These are phyloP conservation scores for Myotis vivesi DNA, from an alignment of 2,797 vertebrate species.

Conservation along the genomic window DNA sequence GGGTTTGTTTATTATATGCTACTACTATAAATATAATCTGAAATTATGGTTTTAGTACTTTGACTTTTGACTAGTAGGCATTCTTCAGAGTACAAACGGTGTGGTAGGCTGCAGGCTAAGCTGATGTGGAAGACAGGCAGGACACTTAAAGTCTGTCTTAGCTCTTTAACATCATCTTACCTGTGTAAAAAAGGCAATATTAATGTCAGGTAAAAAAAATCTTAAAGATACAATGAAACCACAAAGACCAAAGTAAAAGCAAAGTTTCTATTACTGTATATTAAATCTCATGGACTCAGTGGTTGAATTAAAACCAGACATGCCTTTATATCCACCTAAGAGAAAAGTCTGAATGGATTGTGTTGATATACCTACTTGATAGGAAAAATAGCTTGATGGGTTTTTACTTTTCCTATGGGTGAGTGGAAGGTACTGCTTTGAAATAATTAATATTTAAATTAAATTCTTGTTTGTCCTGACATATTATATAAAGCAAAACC, in stretches of 20 bases:
- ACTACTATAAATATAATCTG: slow-evolving; percentile 62
- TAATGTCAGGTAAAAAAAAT: slow-evolving; percentile 83
- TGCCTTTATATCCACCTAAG: slow-evolving; percentile 80
- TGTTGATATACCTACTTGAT: slow-evolving; percentile 73
- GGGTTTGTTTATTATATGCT: slow-evolving; percentile 50
- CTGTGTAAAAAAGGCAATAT: slow-evolving; percentile 78
- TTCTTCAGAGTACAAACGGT: slow-evolving; percentile 76
- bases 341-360: slow-evolving; percentile 81
- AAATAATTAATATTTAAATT: slow-evolving; percentile 79
- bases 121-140: slow-evolving; percentile 79
- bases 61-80: slow-evolving; percentile 75
- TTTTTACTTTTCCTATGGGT: slow-evolving; percentile 76
- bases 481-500: slow-evolving; percentile 66
- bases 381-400: slow-evolving; percentile 78
- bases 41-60: slow-evolving; percentile 71
- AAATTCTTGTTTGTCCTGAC: slow-evolving; percentile 63
- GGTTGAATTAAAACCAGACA: slow-evolving; percentile 86
- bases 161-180: slow-evolving; percentile 80
- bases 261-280: slow-evolving; percentile 72
- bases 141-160: slow-evolving; percentile 79
- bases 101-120: slow-evolving; percentile 76
- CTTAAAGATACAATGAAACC: slow-evolving; percentile 80
- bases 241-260: slow-evolving; percentile 82
- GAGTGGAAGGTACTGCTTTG: slow-evolving; percentile 70
- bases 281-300: slow-evolving; percentile 81